phyloP scores from a whole-genome alignment of 2,113 vertebrate species.

The Cyanoderma ruficeps region DNA sequence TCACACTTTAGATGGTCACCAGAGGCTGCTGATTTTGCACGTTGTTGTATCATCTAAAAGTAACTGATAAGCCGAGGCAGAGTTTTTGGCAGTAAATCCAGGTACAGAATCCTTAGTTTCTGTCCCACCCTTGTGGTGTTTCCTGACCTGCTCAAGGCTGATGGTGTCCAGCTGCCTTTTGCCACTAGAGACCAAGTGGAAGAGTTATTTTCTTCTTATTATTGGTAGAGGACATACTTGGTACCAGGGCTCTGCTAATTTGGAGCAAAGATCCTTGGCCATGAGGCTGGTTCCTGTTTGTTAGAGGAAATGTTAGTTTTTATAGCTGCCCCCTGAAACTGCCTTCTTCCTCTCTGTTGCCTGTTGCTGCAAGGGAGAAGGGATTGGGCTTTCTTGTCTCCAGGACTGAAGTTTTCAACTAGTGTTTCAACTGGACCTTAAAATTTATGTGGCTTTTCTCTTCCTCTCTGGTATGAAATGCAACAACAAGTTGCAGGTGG shows the following conservation, averaged over 20 bases:
- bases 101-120: background rate
- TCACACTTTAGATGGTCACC: background rate
- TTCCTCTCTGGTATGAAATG: background rate
- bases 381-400: background rate
- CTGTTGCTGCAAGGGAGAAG: background rate
- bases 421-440: background rate
- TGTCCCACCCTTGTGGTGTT: background rate
- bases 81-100: background rate
- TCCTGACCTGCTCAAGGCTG: fast-evolving
- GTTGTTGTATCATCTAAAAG: background rate
- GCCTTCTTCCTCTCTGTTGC: background rate
- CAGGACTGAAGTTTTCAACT: background rate
- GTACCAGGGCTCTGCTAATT: background rate
- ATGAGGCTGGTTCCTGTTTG: background rate
- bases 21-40: background rate
- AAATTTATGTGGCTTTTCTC: background rate
- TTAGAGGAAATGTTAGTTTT: background rate
- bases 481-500: background rate
- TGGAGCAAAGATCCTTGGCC: background rate
- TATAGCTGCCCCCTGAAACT: background rate
- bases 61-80: background rate
- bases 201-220: background rate
- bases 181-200: background rate
- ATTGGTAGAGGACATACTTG: background rate
- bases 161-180: background rate